phyloP scores from a whole-genome alignment of 2,888 invertebrate species.

The Liopterus haemorrhoidalis region DNA sequence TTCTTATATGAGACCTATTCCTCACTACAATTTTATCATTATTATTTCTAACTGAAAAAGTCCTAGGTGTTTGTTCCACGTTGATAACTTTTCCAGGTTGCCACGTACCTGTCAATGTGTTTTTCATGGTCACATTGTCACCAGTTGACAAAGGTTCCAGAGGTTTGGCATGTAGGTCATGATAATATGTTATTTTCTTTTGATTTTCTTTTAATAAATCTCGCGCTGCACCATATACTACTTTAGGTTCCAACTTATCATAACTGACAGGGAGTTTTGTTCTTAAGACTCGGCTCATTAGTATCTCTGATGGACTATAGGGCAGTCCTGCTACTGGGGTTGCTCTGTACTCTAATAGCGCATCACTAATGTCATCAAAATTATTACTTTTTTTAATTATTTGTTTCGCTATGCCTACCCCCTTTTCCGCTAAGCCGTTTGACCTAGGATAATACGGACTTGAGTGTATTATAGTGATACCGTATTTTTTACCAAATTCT shows the following conservation, averaged over 20 bases:
- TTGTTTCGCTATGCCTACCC: conserved; percentile 2
- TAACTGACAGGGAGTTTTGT: background rate
- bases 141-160: too few relatives aligned
- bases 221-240: background rate
- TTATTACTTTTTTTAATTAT: background rate
- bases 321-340: background rate
- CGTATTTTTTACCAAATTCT: background rate
- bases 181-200: too few relatives aligned
- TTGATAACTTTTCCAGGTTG: too few relatives aligned
- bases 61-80: too few relatives aligned
- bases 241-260: background rate
- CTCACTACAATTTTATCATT: too few relatives aligned
- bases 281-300: background rate
- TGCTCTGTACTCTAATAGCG: background rate
- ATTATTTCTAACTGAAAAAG: too few relatives aligned
- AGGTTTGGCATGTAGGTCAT: too few relatives aligned
- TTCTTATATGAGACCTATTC: too few relatives aligned
- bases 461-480: background rate
- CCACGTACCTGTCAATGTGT: too few relatives aligned
- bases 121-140: too few relatives aligned
- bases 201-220: too few relatives aligned
- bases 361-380: background rate
- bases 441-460: conserved; percentile 2
- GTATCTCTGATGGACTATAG: background rate
- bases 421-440: conserved; percentile 1